phyloP scores from a whole-genome alignment of 1,140 invertebrate species.

The Bombus balteatus region DNA sequence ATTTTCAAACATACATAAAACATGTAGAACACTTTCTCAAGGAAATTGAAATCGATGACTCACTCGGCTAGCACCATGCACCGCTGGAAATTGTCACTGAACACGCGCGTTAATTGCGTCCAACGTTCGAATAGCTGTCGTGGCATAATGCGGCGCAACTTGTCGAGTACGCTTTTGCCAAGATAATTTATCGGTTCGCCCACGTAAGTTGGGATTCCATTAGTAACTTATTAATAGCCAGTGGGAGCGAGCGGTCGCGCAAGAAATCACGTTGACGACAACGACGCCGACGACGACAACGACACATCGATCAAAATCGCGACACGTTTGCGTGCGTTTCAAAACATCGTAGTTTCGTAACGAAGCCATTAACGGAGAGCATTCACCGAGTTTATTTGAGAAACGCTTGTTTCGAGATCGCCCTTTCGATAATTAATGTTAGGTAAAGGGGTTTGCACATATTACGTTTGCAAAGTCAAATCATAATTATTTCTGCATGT shows the following conservation, averaged over 20 bases:
- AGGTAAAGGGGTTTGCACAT: no score
- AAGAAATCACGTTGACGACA: slow-evolving; percentile 1
- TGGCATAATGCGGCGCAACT: slow-evolving; percentile 2
- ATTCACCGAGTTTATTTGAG: not conserved
- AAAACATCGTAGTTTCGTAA: slow-evolving; percentile 55
- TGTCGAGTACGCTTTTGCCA: slow-evolving; percentile 57
- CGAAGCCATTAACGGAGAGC: slow-evolving; percentile 25
- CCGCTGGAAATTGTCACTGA: slow-evolving; percentile 30
- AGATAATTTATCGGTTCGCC: slow-evolving; percentile 73
- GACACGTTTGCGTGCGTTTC: slow-evolving; percentile 52
- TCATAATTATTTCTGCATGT: not conserved
- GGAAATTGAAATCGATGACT: not conserved
- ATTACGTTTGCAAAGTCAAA: not conserved
- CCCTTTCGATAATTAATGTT: no score
- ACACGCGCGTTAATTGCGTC: slow-evolving; percentile 56
- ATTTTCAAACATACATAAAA: not conserved
- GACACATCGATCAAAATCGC: slow-evolving; percentile 58
- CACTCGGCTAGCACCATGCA: not conserved
- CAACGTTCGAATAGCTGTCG: slow-evolving; percentile 28
- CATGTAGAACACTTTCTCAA: not conserved
- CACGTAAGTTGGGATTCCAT: slow-evolving; percentile 75
- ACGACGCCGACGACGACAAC: slow-evolving; percentile 1
- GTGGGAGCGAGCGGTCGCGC: not conserved
- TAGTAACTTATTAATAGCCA: slow-evolving; percentile 76
- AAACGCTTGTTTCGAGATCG: not conserved